Base-by-base conservation (phyloP, 2,888 invertebrate genomes). In the Ophion ellenae region DNA sequence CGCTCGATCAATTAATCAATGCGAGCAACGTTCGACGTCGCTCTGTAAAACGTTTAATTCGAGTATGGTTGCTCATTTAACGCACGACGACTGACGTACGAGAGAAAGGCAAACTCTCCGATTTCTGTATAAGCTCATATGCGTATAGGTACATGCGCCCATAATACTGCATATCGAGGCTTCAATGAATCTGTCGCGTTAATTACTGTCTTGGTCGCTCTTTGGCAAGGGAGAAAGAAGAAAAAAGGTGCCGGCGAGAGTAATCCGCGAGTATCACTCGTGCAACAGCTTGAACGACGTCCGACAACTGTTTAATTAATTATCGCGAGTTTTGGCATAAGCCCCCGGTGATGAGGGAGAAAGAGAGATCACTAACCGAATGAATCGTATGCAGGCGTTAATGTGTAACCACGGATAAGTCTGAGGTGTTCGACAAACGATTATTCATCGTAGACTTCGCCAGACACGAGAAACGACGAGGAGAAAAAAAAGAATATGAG, bases 281-380 rank as follows among this genome's bases (percentile, higher is more conserved):
- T 24, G 53, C 32, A 45, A 53, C 67, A 63, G 28, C 24, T 83
- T 24, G 24, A 63, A 66, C 69, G 17, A 69, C 36, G 64, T 47
- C 20, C 32, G 74, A 83, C 83, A 53, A 63, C 79, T 53, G 77
- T 74, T 45, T 4, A 57, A 83, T 86, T 86, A 77, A 86, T 83
- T 83, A 81, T 74, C 66, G 28, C 57, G 47, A 32, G 45, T 77
- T 73, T 86, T 86, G 83, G 83, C 86, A 79, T 79, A 20, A 57
- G 74, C 63, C 36, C 14, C 24, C 20, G 1, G n/a, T 53, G 53
- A 40, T 71, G 67, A 64, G 77, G 67, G 24, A 63, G 53, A 71
- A 40, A 63, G 64, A 61, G 20, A 57, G 20, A 73, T 82, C 82
- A 71, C 69, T 63, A 75, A 76, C 78, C 82, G 61, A 82, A 83